A percentile compares a stretch with the other conserved stretches of the same genome.
phyloP scores from a whole-genome alignment of 2,888 invertebrate species.

The Epistrophe eligans region DNA sequence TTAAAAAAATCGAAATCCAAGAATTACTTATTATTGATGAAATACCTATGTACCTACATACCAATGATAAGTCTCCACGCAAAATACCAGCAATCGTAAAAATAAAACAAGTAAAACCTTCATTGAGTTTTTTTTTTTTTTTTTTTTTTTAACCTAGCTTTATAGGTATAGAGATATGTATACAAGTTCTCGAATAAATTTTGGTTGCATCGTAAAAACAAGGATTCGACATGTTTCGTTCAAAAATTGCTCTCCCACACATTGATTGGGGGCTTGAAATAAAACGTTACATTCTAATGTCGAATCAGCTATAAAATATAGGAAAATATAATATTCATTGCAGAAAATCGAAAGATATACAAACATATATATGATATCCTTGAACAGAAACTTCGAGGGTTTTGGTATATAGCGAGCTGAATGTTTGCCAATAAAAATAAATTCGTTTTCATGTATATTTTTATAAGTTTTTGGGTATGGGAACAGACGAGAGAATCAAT shows the following conservation, averaged over 20 bases:
- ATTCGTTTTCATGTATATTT: constrained; percentile 43
- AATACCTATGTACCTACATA: constrained; percentile 43
- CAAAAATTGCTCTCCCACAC: background rate
- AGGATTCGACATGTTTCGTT: constrained; percentile 17
- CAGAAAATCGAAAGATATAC: constrained; percentile 27
- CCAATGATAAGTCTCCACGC: background rate
- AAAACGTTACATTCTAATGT: constrained; percentile 53
- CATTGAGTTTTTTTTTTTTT: constrained; percentile 9
- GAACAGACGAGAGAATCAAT: background rate
- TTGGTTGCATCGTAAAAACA: constrained; percentile 66
- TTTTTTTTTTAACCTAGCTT: no score
- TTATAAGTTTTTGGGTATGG: background rate
- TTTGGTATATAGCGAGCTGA: background rate
- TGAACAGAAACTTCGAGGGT: background rate
- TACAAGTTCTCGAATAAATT: constrained; percentile 62
- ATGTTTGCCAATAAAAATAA: constrained; percentile 64
- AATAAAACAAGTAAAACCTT: constrained; percentile 38
- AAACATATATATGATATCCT: constrained; percentile 37
- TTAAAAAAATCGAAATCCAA: background rate
- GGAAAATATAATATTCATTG: constrained; percentile 74
- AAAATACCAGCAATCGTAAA: constrained; percentile 46
- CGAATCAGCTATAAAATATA: constrained; percentile 71
- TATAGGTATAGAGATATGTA: no score
- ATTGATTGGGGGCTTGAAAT: background rate
- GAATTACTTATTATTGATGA: constrained; percentile 24